Conservation (phyloP, 2,797 vertebrate species). For the Synaphobranchus kaupii region DNA sequence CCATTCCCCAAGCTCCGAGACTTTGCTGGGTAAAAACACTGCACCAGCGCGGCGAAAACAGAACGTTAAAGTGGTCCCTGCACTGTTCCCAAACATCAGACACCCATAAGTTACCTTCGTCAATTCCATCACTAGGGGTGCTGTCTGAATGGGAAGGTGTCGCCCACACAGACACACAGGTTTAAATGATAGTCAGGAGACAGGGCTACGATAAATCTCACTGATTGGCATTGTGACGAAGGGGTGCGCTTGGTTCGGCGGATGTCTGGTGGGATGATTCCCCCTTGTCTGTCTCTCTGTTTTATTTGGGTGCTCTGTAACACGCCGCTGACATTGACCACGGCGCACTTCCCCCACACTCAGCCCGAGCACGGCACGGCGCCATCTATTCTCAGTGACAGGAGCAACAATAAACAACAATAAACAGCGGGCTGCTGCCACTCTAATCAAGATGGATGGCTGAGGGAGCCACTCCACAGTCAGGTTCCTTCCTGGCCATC, state of each 20-base stretch:
- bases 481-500: slow-evolving; percentile 20
- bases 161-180: not conserved
- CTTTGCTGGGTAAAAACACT: not conserved
- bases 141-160: not conserved
- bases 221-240: not conserved
- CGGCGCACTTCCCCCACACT: not conserved
- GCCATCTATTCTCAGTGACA: slow-evolving; percentile 13
- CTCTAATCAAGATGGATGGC: slow-evolving; percentile 25
- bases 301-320: not conserved
- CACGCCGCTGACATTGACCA: not conserved
- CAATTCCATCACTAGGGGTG: not conserved
- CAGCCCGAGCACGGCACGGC: not conserved
- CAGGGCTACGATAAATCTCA: not conserved
- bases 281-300: not conserved
- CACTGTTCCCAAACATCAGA: not conserved
- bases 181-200: not conserved
- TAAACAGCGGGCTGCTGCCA: not conserved
- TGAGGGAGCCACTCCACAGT: not conserved
- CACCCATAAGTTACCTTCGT: not conserved
- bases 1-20: slow-evolving; percentile 10
- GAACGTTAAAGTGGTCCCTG: not conserved
- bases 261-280: not conserved
- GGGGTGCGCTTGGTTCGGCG: not conserved
- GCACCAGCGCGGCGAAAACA: not conserved
- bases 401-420: slow-evolving; percentile 3